Conservation (phyloP, 2,888 invertebrate genomes). For the Folsomia manolachei region DNA sequence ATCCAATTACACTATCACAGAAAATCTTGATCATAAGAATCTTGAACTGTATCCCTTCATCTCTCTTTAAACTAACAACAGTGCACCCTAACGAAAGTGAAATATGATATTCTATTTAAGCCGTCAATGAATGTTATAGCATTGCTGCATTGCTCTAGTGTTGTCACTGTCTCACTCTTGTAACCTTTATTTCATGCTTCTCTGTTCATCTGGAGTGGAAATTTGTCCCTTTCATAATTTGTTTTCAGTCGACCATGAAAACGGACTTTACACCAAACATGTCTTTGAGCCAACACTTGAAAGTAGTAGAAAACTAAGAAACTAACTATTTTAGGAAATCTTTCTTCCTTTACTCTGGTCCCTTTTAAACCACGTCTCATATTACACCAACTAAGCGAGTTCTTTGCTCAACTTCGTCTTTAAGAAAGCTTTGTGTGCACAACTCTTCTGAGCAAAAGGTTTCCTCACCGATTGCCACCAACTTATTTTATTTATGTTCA, state of each 20-base stretch:
- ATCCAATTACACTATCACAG: too few species aligned
- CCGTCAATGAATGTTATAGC: too few species aligned
- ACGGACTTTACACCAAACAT: not conserved
- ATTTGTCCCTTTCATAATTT: not conserved
- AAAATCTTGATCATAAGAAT: too few species aligned
- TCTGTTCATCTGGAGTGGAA: not conserved
- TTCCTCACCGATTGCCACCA: too few species aligned
- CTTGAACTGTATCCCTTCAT: too few species aligned
- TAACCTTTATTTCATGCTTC: not conserved
- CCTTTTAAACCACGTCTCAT: not conserved
- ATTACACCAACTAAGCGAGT: not conserved
- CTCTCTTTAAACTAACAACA: not conserved
- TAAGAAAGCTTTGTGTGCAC: not conserved
- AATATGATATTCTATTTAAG: not conserved
- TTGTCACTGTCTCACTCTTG: not conserved
- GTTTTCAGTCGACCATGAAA: conserved; percentile 5
- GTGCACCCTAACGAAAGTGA: not conserved
- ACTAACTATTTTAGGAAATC: not conserved
- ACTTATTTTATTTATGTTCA: too few species aligned
- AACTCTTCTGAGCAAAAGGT: too few species aligned
- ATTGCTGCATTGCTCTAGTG: too few species aligned
- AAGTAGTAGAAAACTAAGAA: too few species aligned
- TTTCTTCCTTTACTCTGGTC: not conserved
- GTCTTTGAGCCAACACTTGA: not conserved
- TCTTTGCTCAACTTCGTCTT: too few species aligned